Conservation (phyloP, 2,888 invertebrate species). For the Tetanocera ferruginea region DNA sequence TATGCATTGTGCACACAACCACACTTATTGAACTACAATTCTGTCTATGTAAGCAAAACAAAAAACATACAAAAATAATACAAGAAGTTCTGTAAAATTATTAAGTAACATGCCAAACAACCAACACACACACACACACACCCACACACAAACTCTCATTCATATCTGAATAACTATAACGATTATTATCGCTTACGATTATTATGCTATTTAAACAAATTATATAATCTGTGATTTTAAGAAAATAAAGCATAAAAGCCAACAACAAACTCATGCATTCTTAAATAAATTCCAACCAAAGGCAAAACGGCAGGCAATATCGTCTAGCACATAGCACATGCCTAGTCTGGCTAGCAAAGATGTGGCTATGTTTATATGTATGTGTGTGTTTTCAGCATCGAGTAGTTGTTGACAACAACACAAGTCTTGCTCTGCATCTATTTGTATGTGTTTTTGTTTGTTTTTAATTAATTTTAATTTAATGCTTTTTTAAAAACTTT, state of each 20-base stretch:
- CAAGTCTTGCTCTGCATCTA: too few species aligned
- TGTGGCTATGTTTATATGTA: too few species aligned
- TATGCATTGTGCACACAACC: background rate
- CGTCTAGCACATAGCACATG: too few species aligned
- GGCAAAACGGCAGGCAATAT: background rate
- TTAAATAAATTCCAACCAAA: background rate
- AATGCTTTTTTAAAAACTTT: too few species aligned
- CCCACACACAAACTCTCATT: slow-evolving; percentile 11
- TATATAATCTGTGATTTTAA: slow-evolving; percentile 47
- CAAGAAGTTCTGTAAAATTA: background rate
- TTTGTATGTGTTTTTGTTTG: too few species aligned
- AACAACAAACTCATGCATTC: slow-evolving; percentile 9
- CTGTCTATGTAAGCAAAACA: background rate
- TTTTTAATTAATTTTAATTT: too few species aligned
- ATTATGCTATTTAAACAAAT: slow-evolving; percentile 33
- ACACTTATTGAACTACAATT: too few species aligned
- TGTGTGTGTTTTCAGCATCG: too few species aligned
- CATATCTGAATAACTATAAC: slow-evolving; percentile 11
- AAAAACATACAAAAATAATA: background rate
- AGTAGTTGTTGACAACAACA: too few species aligned
- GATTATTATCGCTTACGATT: slow-evolving; percentile 31
- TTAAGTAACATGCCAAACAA: background rate
- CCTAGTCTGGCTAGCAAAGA: too few species aligned
- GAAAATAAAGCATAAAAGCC: slow-evolving; percentile 28
- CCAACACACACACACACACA: background rate